Percentiles rank a stretch among this genome's conserved stretches.
phyloP scores from a whole-genome alignment of 1,140 invertebrate species.

The Nasonia giraulti region DNA sequence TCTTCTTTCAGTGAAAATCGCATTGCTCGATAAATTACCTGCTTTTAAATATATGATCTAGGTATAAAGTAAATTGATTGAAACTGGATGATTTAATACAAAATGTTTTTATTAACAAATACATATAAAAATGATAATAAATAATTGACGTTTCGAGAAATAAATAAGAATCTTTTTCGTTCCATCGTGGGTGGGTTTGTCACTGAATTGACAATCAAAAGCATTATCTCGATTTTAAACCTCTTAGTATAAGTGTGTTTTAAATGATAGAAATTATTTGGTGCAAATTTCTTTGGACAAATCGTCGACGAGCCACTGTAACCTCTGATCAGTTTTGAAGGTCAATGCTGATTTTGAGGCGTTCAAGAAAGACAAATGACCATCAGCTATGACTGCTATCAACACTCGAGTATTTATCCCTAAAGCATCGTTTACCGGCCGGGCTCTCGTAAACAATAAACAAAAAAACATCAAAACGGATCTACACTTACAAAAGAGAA shows the following conservation, averaged over 20 bases:
- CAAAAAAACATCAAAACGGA: background rate
- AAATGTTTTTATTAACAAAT: conserved; percentile 36
- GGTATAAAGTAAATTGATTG: too few relatives aligned
- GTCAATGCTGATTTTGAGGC: background rate
- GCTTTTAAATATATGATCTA: too few relatives aligned
- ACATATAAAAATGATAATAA: background rate
- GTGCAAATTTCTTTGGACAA: conserved; percentile 46
- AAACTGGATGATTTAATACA: background rate
- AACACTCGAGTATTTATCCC: background rate
- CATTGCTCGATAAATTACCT: too few relatives aligned
- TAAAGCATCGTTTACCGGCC: background rate
- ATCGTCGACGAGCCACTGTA: background rate
- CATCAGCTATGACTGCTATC: background rate
- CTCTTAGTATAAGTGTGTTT: background rate
- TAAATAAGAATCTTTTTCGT: background rate
- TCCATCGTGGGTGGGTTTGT: background rate
- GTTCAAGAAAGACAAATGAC: background rate
- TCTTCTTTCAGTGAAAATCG: too few relatives aligned
- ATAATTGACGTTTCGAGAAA: conserved; percentile 5
- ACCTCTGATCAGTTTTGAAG: background rate
- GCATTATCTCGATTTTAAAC: background rate
- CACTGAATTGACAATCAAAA: background rate
- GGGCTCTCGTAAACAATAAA: background rate
- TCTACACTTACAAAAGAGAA: too few relatives aligned
- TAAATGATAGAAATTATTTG: conserved; percentile 40